Percentiles rank a stretch among this genome's conserved stretches.
These are phyloP conservation scores for Stomatorhinus ivindoensis DNA, from an alignment of 2,113 vertebrate genomes.

Conservation along the genomic window DNA sequence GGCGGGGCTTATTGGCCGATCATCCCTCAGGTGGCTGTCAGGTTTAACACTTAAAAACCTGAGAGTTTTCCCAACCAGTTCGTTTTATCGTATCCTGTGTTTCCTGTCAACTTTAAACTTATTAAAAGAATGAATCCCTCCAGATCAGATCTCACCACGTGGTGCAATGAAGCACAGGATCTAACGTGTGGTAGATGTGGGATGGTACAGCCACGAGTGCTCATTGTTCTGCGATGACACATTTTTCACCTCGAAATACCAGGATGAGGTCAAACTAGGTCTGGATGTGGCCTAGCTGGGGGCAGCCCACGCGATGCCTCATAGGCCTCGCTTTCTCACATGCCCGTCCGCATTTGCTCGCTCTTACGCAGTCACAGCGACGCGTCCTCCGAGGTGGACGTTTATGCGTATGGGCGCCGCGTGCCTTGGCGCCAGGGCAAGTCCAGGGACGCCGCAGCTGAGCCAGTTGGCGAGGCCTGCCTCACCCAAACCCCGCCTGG, in stretches of 20 bases:
- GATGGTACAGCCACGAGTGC: background rate
- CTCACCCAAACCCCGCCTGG: background rate
- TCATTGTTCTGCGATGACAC: background rate
- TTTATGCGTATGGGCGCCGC: background rate
- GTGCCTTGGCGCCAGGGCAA: background rate
- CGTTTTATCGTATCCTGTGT: background rate
- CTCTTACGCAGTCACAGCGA: background rate
- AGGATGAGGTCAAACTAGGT: background rate
- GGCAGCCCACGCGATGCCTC: background rate
- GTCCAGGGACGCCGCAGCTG: background rate
- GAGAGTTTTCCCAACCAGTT: background rate
- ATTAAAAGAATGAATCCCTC: background rate
- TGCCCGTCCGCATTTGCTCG: background rate
- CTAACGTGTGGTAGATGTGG: background rate
- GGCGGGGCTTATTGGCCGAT: background rate
- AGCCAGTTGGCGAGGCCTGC: background rate
- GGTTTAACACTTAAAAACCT: background rate
- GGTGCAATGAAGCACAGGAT: background rate
- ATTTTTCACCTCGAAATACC: conserved; percentile 5
- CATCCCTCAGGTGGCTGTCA: background rate
- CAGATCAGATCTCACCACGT: background rate
- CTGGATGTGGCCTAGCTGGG: background rate
- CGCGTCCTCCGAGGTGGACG: background rate
- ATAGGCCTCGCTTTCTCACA: background rate
- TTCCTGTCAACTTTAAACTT: conserved; percentile 5